A percentile compares a stretch with the other conserved stretches of the same genome.
phyloP scores from a whole-genome alignment of 2,888 invertebrate species.

The Cordylochernes scorpioides region DNA sequence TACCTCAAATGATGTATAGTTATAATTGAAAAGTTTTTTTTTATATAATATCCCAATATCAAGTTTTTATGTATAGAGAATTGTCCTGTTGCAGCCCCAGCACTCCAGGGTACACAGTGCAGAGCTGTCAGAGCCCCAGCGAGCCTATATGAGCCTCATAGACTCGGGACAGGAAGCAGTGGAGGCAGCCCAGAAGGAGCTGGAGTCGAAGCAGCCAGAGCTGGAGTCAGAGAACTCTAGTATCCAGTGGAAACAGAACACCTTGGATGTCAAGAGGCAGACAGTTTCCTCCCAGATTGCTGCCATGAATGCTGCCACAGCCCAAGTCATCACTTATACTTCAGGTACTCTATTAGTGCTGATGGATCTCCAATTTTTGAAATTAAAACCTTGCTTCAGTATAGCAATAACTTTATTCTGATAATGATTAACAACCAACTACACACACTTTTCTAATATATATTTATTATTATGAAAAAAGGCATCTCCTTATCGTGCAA shows the following conservation, averaged over 20 bases:
- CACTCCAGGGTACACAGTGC: slow-evolving; percentile 60
- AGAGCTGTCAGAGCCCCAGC: slow-evolving; percentile 65
- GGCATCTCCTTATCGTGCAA: too few species aligned
- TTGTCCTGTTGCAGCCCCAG: slow-evolving; percentile 31
- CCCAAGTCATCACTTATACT: slow-evolving; percentile 74
- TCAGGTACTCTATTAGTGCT: slow-evolving; percentile 33
- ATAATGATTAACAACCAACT: too few species aligned
- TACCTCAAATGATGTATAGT: too few species aligned
- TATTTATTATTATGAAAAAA: too few species aligned
- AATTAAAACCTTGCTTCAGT: too few species aligned
- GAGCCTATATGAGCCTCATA: slow-evolving; percentile 70
- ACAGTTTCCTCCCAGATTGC: slow-evolving; percentile 88
- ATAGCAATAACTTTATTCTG: too few species aligned
- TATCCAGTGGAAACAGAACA: slow-evolving; percentile 75
- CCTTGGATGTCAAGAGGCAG: slow-evolving; percentile 78
- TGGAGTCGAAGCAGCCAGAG: slow-evolving; percentile 36
- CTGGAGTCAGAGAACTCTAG: slow-evolving; percentile 56
- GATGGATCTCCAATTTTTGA: too few species aligned
- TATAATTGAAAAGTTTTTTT: too few species aligned
- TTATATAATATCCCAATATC: too few species aligned
- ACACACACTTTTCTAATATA: too few species aligned
- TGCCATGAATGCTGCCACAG: slow-evolving; percentile 97
- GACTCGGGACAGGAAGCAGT: slow-evolving; percentile 65
- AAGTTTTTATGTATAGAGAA: not conserved
- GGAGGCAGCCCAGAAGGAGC: slow-evolving; percentile 50